Evolutionary conservation across 2,113 vertebrate genomes (phyloP), one percentile per base, ranked within the genome.

Genomic region (Agelaius tricolor): DNA sequence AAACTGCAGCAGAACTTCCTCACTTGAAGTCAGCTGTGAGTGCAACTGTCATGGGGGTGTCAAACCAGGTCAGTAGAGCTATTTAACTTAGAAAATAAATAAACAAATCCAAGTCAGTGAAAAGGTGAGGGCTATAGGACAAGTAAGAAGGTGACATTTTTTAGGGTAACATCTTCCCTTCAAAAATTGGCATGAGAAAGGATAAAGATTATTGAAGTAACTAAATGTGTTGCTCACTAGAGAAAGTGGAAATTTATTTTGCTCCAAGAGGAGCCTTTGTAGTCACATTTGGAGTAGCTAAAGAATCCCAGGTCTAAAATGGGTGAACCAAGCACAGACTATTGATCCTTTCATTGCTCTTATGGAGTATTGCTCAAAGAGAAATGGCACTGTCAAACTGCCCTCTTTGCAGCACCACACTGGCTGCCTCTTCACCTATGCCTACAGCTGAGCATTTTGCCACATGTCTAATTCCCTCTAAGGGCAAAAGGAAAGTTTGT

Each of bases 271-370:
- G 39, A 93, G 68, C 67, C 43, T 86, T 84, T 80, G 51, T 71
- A 88, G n/a, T 86, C 35, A 47, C 33, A 28, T 71, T 39, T 46
- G 12, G 22, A 28, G 47, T 68, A 74, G 47, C 61, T 81, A 8
- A 76, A 71, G 28, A 51, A 73, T 88, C 35, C 51, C 22, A 31
- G 26, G 17, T 78, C 61, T 87, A 65, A 89, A 88, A 84, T 23
- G 30, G 37, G 58, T 90, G 39, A 96, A 71, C 28, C 57, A 88
- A 83, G 73, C 83, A 77, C 68, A 96, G 96, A 22, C 59, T 62
- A 31, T 51, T 67, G 28, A 78, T 73, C 28, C 39, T 90, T 86
- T 57, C 37, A 41, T 47, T 71, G 68, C 51, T 91, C 28, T 71
- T 41, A 27, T 8, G 59, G 85, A 66, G 39, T 58, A 77, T 18